These are phyloP conservation scores for Epinephelus moara DNA, from an alignment of 2,113 vertebrate genomes.

Conservation along the genomic window DNA sequence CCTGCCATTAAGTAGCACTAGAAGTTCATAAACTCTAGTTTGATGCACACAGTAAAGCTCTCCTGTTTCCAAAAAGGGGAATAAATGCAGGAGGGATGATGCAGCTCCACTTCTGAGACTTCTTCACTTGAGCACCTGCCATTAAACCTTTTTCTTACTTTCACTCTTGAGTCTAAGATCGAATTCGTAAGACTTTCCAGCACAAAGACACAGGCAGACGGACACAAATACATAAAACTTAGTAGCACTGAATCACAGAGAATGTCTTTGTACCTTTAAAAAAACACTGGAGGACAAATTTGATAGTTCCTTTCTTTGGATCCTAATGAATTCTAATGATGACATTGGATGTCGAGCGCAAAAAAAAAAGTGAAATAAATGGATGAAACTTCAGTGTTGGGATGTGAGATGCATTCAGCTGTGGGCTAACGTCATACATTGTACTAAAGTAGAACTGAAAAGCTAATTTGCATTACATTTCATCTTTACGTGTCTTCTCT, in stretches of 20 bases:
- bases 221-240: constrained; percentile 15
- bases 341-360: not conserved
- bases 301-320: constrained; percentile 3
- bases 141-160: constrained; percentile 47
- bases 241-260: constrained; percentile 14
- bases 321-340: constrained; percentile 19
- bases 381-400: not conserved
- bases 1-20: not conserved
- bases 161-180: constrained; percentile 40
- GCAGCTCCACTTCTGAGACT: constrained; percentile 38
- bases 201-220: constrained; percentile 14
- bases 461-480: constrained; percentile 33
- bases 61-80: constrained; percentile 20
- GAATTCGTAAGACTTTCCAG: constrained; percentile 42
- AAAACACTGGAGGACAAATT: constrained; percentile 8
- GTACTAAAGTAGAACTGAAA: constrained; percentile 13
- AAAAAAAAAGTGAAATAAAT: not conserved
- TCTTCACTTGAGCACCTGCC: constrained; percentile 36
- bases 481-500: not conserved
- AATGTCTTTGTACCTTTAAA: not conserved
- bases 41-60: constrained; percentile 46
- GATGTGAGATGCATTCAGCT: constrained; percentile 4
- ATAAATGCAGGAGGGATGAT: constrained; percentile 47
- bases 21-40: constrained; percentile 28
- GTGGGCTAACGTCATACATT: not conserved